phyloP scores from a whole-genome alignment of 2,113 vertebrate species.

The Psilopsiagon aymara region DNA sequence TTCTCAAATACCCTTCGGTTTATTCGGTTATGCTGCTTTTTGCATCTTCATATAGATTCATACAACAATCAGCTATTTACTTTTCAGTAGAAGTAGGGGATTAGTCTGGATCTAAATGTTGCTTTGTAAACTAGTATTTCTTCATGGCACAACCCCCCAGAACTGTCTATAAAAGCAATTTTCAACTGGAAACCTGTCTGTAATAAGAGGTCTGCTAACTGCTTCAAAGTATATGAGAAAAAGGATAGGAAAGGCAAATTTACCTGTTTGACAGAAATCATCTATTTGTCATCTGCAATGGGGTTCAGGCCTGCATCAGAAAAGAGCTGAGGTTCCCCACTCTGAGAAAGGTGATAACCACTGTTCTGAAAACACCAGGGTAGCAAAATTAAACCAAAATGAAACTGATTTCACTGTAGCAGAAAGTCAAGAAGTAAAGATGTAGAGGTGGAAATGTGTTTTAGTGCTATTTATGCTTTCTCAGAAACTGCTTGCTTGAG shows the following conservation, averaged over 20 bases:
- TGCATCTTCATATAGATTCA: neutral
- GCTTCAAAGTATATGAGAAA: neutral
- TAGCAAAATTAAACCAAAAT: neutral
- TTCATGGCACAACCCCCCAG: neutral
- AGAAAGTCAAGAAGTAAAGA: neutral
- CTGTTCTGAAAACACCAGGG: neutral
- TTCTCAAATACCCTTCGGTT: neutral
- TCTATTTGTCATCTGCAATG: neutral
- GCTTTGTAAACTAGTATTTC: neutral
- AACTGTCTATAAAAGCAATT: neutral
- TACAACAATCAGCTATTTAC: neutral
- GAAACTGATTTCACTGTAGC: neutral
- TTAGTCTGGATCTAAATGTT: neutral
- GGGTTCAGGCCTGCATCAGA: neutral
- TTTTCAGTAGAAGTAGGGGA: neutral
- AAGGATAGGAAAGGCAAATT: neutral
- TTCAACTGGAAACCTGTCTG: neutral
- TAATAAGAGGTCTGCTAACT: neutral
- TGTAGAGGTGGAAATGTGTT: neutral
- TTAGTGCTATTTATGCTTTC: neutral
- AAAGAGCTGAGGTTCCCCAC: neutral
- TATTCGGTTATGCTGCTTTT: neutral
- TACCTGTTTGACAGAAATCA: accelerated
- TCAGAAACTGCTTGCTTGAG: neutral
- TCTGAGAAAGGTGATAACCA: accelerated